Evolutionary conservation across 2,888 invertebrate genomes (phyloP).

Genomic region (Catotricha subobsoleta): DNA sequence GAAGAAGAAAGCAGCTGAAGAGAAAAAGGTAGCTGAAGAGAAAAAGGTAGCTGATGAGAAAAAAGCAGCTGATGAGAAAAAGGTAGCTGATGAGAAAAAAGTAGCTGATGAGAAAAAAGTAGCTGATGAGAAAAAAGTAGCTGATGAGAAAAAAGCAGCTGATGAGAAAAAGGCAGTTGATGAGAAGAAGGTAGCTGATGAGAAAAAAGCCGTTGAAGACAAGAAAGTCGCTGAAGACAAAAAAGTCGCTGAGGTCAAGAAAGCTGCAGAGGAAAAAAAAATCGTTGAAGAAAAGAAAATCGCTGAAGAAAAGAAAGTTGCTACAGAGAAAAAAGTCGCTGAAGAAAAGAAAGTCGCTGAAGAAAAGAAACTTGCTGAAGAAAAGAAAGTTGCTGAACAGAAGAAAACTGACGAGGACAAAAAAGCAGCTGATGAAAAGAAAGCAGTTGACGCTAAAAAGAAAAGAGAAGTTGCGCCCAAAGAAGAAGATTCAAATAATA

Average conservation of each 20-base stretch:
- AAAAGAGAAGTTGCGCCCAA: slow-evolving; percentile 23
- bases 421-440: slow-evolving; percentile 14
- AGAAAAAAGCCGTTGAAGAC: slow-evolving; percentile 20
- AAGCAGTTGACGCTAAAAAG: slow-evolving; percentile 18
- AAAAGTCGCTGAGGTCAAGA: slow-evolving; percentile 19
- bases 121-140: slow-evolving; percentile 9
- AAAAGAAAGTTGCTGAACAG: slow-evolving; percentile 30
- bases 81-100: slow-evolving; percentile 7
- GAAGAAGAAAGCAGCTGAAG: slow-evolving; percentile 19
- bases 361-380: slow-evolving; percentile 31
- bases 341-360: slow-evolving; percentile 30
- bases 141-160: slow-evolving; percentile 16
- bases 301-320: slow-evolving; percentile 12
- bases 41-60: slow-evolving; percentile 27
- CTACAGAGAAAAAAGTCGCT: slow-evolving; percentile 15
- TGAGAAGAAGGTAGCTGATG: slow-evolving; percentile 17
- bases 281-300: slow-evolving; percentile 10
- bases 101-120: slow-evolving; percentile 7
- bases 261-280: slow-evolving; percentile 11
- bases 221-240: slow-evolving; percentile 23
- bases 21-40: slow-evolving; percentile 24
- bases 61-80: slow-evolving; percentile 25
- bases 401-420: slow-evolving; percentile 23
- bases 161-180: slow-evolving; percentile 19
- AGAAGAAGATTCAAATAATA: not conserved